These are phyloP conservation scores for Drosophila gaucha DNA, from an alignment of 2,888 invertebrate species.

Conservation along the genomic window DNA sequence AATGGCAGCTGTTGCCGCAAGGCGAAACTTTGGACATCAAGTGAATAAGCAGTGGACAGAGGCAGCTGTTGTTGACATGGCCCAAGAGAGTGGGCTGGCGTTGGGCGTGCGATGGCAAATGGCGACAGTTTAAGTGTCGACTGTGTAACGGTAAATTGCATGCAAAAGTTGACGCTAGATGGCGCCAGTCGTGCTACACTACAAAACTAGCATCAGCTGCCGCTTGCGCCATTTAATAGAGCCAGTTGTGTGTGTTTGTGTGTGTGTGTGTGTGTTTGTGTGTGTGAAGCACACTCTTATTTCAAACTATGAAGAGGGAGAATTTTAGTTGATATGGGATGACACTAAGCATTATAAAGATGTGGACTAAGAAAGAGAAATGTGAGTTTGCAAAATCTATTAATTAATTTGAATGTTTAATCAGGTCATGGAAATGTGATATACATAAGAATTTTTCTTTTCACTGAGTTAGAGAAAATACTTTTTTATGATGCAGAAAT, in stretches of 20 bases:
- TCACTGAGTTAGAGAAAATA: too few relatives aligned
- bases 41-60: slow-evolving; percentile 3
- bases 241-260: background rate
- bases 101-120: background rate
- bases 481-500: too few relatives aligned
- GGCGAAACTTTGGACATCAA: slow-evolving; percentile 54
- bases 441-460: too few relatives aligned
- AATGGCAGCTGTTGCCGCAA: slow-evolving; percentile 65
- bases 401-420: background rate
- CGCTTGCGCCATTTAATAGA: slow-evolving; percentile 11
- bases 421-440: too few relatives aligned
- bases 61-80: slow-evolving; percentile 72
- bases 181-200: slow-evolving; percentile 51
- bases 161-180: slow-evolving; percentile 62
- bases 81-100: background rate
- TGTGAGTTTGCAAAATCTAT: background rate
- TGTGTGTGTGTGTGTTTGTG: background rate
- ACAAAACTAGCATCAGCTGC: slow-evolving; percentile 51
- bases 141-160: slow-evolving; percentile 64
- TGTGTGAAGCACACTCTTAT: too few relatives aligned
- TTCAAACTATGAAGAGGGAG: too few relatives aligned
- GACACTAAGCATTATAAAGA: slow-evolving; percentile 26
- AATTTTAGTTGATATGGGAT: slow-evolving; percentile 21
- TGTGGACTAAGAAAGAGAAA: slow-evolving; percentile 5
- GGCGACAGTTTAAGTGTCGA: slow-evolving; percentile 54